Base-by-base conservation (phyloP, 2,888 invertebrate species). In the Omphaloscelis lunosa region DNA sequence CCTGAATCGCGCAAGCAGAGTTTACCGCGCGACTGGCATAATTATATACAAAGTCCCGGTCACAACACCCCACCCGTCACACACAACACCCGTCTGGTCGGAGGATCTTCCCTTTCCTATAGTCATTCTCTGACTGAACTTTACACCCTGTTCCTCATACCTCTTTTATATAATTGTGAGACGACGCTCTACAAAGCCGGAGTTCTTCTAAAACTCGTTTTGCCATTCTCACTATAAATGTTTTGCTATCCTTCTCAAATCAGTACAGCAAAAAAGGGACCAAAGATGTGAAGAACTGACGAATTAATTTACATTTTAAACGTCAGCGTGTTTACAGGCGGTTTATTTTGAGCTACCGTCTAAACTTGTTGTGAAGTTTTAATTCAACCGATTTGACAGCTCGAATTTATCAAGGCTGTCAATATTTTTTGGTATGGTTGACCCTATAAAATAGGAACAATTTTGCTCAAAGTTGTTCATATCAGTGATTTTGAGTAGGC, bases 311-410 rank as follows among this genome's bases (percentile, higher is more conserved):
- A 59, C 27, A 82, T 45, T 65, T 65, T 45, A 53, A 68, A 68
- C 41, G 34, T 63, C 23, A 23, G 23, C n/a, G 15, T 62, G 62
- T 79, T 79, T 83, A 59, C 51, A 41, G 48, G 23, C n/a, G 20
- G 72, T 41, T 78, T 65, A 53, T 58, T 78, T 39, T 62, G 51
- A 56, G 39, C 23, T 58, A 39, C 20, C 7, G 61, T 34, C 84
- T 67, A 27, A 67, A 79, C 39, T 79, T 68, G 23, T 56, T 79
- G 39, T n/a, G 51, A 68, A 79, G 48, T 84, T 78, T 34, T n/a
- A 48, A 79, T 79, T 84, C 48, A 68, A 62, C 15, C 9, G 41
- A 77, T 77, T 65, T 79, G 58, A 53, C 65, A 59, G 77, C 51
- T 82, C 8, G n/a, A 15, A 51, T 58, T 82, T 56, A 29, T 29